Conservation (phyloP, 1,140 invertebrate species). For the Cotesia vestalis region DNA sequence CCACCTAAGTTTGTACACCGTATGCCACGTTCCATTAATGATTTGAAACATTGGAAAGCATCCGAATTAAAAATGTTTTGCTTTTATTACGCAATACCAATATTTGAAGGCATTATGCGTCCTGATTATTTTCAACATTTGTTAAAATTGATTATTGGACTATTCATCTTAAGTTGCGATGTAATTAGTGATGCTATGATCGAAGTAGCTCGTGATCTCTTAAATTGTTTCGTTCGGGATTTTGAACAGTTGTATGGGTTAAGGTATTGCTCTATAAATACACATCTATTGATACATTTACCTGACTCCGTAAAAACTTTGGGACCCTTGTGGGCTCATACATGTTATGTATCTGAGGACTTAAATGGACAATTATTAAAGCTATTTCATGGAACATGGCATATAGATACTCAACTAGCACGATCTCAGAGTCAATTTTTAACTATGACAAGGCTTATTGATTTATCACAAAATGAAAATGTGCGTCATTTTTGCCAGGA, state of each 20-base stretch:
- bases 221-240: constrained; percentile 6
- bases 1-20: constrained; percentile 26
- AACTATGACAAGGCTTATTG: background rate
- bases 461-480: background rate
- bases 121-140: constrained; percentile 19
- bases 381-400: constrained; percentile 18
- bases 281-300: constrained; percentile 19
- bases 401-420: constrained; percentile 13
- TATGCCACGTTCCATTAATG: background rate
- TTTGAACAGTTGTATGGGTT: constrained; percentile 10
- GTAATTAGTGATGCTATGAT: background rate
- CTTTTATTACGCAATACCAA: background rate
- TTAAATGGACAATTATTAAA: constrained; percentile 15
- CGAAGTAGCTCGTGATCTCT: background rate
- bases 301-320: constrained; percentile 19
- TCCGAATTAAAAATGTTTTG: constrained; percentile 17
- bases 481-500: background rate
- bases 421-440: constrained; percentile 17
- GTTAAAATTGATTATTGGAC: constrained; percentile 4
- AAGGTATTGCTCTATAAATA: constrained; percentile 19
- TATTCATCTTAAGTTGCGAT: constrained; percentile 13
- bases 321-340: constrained; percentile 15
- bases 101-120: constrained; percentile 6
- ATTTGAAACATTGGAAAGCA: constrained; percentile 1
- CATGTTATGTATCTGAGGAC: constrained; percentile 13